Evolutionary conservation across 2,113 vertebrate species (phyloP), one percentile per base, ranked within the genome.

Genomic region (Syrmaticus mikado): DNA sequence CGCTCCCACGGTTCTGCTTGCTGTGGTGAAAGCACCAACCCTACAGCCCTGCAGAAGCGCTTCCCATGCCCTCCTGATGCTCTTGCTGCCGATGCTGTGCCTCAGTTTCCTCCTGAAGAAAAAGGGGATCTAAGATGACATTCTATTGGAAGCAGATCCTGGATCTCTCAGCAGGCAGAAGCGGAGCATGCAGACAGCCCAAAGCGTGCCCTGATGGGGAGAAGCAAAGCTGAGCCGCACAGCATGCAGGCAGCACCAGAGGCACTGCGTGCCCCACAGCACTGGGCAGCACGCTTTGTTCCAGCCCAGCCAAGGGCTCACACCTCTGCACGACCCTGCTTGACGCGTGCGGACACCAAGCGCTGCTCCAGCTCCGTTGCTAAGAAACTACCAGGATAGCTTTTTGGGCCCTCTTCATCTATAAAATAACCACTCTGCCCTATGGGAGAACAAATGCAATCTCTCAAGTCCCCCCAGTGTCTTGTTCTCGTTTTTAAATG

Each of bases 391-490:
- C 34, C 36, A 43, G 71, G 91, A 67, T 79, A 55, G 77, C 41
- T 71, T 80, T 89, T 79, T 62, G 71, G 74, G 91, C 60, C 71
- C 72, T 89, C 89, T 90, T 91, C 85, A 48, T 78, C 83, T 92
- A 72, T 52, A 62, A 87, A 97, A 90, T 38, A 94, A 79, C 79
- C 95, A 83, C 90, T 94, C 6, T 88, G 96, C 94, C 93, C 81
- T 67, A 27, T 3, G 71, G 90, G 85, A 92, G 94, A 94, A 80
- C 36, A 60, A 90, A 96, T 4, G 64, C 78, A 64, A 87, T 68
- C 89, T 89, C 93, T 87, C 80, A 41, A 74, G 92, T 57, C 22
- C 76, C 79, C 79, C 78, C 92, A 61, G 96, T 74, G 32, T 79
- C 78, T 65, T 75, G 79, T 28, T 91, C 91, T 92, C 84, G 5